Evolutionary conservation across 2,888 invertebrate species (phyloP), one percentile per base, ranked within the genome.

Genomic region (Andrena minutula): DNA sequence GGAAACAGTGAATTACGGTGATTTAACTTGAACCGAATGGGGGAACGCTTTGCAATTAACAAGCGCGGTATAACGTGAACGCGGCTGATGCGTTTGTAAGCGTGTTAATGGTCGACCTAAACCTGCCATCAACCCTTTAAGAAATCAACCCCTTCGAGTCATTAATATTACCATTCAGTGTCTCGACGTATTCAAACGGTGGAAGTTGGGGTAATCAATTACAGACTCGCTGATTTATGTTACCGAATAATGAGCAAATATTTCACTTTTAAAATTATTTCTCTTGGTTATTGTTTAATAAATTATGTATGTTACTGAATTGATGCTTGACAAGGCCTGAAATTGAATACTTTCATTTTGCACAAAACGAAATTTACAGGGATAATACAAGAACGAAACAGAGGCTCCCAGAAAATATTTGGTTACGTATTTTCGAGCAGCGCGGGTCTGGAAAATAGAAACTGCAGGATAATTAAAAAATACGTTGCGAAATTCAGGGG

Each of bases 61-160:
- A 58, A 66, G 53, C 23, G 0, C 8, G 10, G 2, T 47, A 23
- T 16, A 20, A 49, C 5, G 60, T 8, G 2, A 26, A 32, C 4
- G n/a, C 23, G 12, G 30, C 1, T 16, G 16, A 23, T 66, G 58
- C 23, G 47, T 74, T 65, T 26, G 30, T 20, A 23, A 58, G 30
- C 74, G 68, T 20, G 68, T 32, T 75, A 74, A 74, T 61, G 49
- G 47, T 47, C 23, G n/a, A 10, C 26, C 1, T 7, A 47, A 68
- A 51, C 66, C 47, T 49, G 66, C 60, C 49, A 68, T 60, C 32
- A 68, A 75, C 68, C 26, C 30, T 60, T 66, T 32, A 12, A 32
- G 60, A 75, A 32, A 60, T 66, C 58, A 23, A 28, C 30, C 68
- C 10, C 56, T 35, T 61, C 4, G 8, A 49, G 49, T 75, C 49